Evolutionary conservation across 1,140 invertebrate genomes (phyloP).

Genomic region (Polyergus mexicanus): DNA sequence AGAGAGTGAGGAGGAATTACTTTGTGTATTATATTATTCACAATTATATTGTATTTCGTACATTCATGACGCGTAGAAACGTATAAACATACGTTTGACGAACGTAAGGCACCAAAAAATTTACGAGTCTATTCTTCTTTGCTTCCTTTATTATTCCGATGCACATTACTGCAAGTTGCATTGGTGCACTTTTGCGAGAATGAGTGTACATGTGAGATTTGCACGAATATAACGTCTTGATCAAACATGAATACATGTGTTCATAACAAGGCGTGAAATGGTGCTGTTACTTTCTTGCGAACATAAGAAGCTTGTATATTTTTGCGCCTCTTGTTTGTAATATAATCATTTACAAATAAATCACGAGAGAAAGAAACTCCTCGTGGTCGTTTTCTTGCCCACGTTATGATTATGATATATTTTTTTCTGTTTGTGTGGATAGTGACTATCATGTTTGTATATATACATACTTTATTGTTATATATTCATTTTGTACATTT

Average conservation of each 20-base stretch:
- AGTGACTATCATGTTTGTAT: neutral
- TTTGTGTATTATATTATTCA: conserved; percentile 70
- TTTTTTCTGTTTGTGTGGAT: neutral
- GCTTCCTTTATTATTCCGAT: conserved; percentile 61
- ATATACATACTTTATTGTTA: conserved; percentile 57
- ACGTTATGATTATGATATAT: neutral
- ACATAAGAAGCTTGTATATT: conserved; percentile 84
- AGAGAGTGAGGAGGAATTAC: conserved; percentile 62
- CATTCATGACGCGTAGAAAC: conserved; percentile 39
- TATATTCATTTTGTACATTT: conserved; percentile 28
- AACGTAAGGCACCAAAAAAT: conserved; percentile 63
- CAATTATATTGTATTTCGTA: conserved; percentile 62
- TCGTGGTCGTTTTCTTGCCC: neutral
- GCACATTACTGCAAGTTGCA: conserved; percentile 66
- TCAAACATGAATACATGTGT: conserved; percentile 28
- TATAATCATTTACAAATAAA: conserved; percentile 83
- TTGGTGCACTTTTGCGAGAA: conserved; percentile 55
- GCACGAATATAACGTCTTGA: conserved; percentile 62
- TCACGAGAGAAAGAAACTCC: conserved; percentile 53
- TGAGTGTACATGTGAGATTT: conserved; percentile 66
- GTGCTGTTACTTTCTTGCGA: conserved; percentile 84
- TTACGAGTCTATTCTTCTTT: conserved; percentile 62
- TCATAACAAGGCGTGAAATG: conserved; percentile 72
- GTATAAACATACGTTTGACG: conserved; percentile 46
- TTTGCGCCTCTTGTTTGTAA: conserved; percentile 85